Evolutionary conservation across 2,797 vertebrate genomes (phyloP).

Genomic region (Acrossocheilus wenchowensis): DNA sequence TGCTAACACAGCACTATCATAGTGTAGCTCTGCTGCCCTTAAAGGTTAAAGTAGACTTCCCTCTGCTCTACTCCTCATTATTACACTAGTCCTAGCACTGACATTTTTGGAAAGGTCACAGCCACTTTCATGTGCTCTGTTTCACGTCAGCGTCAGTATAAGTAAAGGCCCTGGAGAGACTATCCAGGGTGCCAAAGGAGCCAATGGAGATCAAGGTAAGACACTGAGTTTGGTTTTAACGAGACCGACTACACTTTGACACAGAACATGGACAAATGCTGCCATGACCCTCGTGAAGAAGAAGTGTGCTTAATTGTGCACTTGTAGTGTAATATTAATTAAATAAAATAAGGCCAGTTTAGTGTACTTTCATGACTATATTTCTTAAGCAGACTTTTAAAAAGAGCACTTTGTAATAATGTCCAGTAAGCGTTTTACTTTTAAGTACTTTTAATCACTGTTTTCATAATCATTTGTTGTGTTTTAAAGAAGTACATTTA

Average conservation of each 20-base stretch:
- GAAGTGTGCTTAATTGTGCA: not conserved
- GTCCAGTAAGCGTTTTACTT: too few relatives aligned
- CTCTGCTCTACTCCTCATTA: slow-evolving; percentile 60
- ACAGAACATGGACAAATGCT: too few relatives aligned
- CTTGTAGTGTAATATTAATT: not conserved
- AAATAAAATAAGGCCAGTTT: not conserved
- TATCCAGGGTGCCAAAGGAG: slow-evolving; percentile 62
- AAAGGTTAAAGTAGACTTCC: slow-evolving; percentile 61
- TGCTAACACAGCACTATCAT: slow-evolving; percentile 53
- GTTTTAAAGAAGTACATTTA: too few relatives aligned
- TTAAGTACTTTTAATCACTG: not conserved
- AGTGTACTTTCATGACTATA: not conserved
- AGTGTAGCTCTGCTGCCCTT: slow-evolving; percentile 48
- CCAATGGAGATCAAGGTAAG: slow-evolving; percentile 63
- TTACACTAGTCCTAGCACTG: slow-evolving; percentile 61
- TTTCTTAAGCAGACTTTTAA: not conserved
- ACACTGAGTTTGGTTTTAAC: slow-evolving; percentile 56
- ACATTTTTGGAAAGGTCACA: slow-evolving; percentile 70
- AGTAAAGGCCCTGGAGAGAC: slow-evolving; percentile 62
- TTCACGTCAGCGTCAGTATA: slow-evolving; percentile 67
- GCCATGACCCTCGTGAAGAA: not conserved
- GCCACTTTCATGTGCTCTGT: slow-evolving; percentile 67
- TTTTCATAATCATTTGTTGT: too few relatives aligned
- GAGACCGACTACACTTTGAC: slow-evolving; percentile 34
- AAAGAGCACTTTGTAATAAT: not conserved